Base-by-base conservation (phyloP, 2,888 invertebrate genomes). In the Rotaria socialis region DNA sequence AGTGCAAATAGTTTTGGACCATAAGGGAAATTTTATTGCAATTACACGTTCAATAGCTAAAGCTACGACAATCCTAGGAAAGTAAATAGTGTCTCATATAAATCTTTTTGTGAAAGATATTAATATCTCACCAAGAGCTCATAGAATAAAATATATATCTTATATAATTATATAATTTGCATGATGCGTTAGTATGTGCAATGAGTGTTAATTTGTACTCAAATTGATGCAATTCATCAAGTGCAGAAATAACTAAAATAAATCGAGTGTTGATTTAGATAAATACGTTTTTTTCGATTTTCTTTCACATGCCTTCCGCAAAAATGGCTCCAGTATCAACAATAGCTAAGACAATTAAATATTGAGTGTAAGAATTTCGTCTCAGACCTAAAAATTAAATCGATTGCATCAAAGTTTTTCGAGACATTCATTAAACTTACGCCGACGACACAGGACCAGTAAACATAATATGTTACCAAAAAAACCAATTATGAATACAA, bases 401-500 rank as follows among this genome's bases (percentile, higher is more conserved):
- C 11, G 14, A 11, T 14, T 14, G 11, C 2, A 52, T 11, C 19
- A 55, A 22, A 16, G 16, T 1, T 16, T 55, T 35, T 35, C 35
- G 35, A 35, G 2, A 35, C 35, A 67, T 67, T 14, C 7, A 35
- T 16, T 5, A 67, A 41, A 67, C 67, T 67, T 41, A 67, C 80
- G 80, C 11, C 80, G 80, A 47, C 80, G 80, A 24, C 80, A 47
- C n/a, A 80, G 11, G 1, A 80, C 80, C 14, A 80, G 0, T 47
- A 80, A n/a, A 80, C 80, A 80, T 80, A 80, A 47, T 14, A 80
- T 80, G 35, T 80, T 80, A n/a, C 80, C 80, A 80, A 47, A 80
- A n/a, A 80, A 47, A 47, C 80, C 80, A n/a, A 80, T 47, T 0
- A 80, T n/a, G 14, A 80, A 80, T 2, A 80, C 47, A 80, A n/a